A percentile compares a stretch with the other conserved stretches of the same genome.
phyloP scores from a whole-genome alignment of 2,888 invertebrate species.

The Prosopocoilus inquinatus region DNA sequence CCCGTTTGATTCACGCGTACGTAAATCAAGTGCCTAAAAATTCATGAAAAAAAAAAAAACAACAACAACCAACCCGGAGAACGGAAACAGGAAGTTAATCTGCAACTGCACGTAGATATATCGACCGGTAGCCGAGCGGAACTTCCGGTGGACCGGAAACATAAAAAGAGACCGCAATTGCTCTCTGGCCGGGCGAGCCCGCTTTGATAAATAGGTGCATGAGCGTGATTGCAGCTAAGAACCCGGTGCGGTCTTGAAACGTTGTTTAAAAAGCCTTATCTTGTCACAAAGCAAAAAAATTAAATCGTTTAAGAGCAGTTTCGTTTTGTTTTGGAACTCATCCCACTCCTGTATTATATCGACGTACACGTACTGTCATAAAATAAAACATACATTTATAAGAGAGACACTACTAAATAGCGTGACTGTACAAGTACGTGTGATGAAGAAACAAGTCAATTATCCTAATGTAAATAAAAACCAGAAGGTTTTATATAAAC shows the following conservation, averaged over 20 bases:
- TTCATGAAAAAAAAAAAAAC: constrained; percentile 17
- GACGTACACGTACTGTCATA: no score
- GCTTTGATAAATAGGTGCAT: constrained; percentile 46
- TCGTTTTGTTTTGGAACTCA: no score
- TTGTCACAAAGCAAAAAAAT: no score
- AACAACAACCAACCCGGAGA: constrained; percentile 32
- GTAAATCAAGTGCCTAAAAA: constrained; percentile 42
- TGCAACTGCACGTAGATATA: constrained; percentile 52
- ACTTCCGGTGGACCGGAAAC: constrained; percentile 53
- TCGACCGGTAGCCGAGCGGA: constrained; percentile 52
- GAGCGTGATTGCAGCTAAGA: constrained; percentile 24
- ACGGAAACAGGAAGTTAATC: constrained; percentile 52
- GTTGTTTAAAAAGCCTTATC: background rate
- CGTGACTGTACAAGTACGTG: no score
- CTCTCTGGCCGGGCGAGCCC: constrained; percentile 42
- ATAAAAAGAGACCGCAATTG: constrained; percentile 53
- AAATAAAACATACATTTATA: no score
- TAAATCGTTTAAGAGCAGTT: no score
- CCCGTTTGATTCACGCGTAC: no score
- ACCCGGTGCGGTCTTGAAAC: constrained; percentile 8
- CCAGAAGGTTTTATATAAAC: no score
- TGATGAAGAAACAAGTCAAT: no score
- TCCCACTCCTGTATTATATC: no score
- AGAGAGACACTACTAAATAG: no score
- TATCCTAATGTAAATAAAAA: no score